A percentile compares a stretch with the other conserved stretches of the same genome.
These are phyloP conservation scores for Rhabdophis nuchalis DNA, from an alignment of 2,797 vertebrate species.

Conservation along the genomic window DNA sequence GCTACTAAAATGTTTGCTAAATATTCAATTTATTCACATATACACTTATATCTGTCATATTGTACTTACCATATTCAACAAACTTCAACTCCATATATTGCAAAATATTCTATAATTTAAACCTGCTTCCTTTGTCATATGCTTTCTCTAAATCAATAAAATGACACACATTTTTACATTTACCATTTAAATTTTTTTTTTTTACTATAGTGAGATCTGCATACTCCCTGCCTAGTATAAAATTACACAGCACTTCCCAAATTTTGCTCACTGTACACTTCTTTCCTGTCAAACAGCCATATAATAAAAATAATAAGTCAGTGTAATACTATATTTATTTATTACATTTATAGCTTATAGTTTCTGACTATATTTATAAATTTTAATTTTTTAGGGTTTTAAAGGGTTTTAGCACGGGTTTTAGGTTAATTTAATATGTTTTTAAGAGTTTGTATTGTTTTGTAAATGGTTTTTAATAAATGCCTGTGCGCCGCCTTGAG, in stretches of 20 bases:
- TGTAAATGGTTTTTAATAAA: too few species aligned
- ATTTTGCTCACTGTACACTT: background rate
- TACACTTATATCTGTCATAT: background rate
- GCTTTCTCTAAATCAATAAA: background rate
- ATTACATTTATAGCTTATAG: background rate
- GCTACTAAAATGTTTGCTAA: background rate
- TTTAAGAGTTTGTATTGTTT: too few species aligned
- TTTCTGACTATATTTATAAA: too few species aligned
- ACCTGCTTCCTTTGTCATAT: background rate
- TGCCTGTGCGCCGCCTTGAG: too few species aligned
- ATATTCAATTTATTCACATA: background rate
- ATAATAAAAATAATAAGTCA: background rate
- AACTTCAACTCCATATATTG: background rate
- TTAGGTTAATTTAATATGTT: too few species aligned
- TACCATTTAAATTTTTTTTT: background rate
- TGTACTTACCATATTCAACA: background rate
- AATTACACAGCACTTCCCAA: background rate
- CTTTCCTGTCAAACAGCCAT: background rate
- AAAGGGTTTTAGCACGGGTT: too few species aligned
- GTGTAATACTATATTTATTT: slow-evolving; percentile 5
- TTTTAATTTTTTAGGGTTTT: too few species aligned
- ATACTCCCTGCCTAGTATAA: background rate
- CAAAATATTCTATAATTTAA: background rate
- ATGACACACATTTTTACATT: background rate
- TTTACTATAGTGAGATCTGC: background rate